Percentiles rank a stretch among this genome's conserved stretches.
These are phyloP conservation scores for Miniopterus natalensis DNA, from an alignment of 2,113 vertebrate species.

Conservation along the genomic window DNA sequence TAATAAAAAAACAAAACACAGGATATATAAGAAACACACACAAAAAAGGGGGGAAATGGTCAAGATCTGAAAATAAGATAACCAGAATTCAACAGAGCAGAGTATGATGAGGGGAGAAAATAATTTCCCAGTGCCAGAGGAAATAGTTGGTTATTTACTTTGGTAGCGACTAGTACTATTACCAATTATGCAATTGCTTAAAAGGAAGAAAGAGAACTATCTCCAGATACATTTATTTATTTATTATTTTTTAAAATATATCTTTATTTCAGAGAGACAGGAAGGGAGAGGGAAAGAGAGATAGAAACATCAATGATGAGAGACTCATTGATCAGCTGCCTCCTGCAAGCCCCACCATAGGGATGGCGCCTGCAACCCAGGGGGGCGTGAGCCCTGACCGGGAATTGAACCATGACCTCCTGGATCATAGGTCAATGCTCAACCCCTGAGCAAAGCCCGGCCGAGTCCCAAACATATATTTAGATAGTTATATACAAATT, in stretches of 20 bases:
- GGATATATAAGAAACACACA: background rate
- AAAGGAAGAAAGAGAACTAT: background rate
- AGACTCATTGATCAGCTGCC: too few species aligned
- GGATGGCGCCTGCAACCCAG: too few species aligned
- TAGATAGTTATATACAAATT: background rate
- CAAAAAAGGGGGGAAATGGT: background rate
- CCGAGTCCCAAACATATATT: background rate
- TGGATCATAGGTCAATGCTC: too few species aligned
- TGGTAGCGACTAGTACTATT: background rate
- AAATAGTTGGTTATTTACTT: background rate
- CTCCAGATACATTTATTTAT: too few species aligned
- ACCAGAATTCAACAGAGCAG: background rate
- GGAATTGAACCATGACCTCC: too few species aligned
- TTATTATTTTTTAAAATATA: too few species aligned
- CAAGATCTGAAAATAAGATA: background rate
- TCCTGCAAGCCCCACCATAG: too few species aligned
- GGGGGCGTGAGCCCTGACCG: too few species aligned
- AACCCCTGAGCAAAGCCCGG: too few species aligned
- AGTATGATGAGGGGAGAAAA: background rate
- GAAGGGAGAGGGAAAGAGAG: too few species aligned
- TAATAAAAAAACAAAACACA: background rate
- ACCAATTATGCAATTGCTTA: background rate
- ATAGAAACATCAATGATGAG: too few species aligned
- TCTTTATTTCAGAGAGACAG: too few species aligned
- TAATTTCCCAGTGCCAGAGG: background rate